phyloP scores from a whole-genome alignment of 53 echinoderm and acorn worm species.

The Mesocentrotus franciscanus region DNA sequence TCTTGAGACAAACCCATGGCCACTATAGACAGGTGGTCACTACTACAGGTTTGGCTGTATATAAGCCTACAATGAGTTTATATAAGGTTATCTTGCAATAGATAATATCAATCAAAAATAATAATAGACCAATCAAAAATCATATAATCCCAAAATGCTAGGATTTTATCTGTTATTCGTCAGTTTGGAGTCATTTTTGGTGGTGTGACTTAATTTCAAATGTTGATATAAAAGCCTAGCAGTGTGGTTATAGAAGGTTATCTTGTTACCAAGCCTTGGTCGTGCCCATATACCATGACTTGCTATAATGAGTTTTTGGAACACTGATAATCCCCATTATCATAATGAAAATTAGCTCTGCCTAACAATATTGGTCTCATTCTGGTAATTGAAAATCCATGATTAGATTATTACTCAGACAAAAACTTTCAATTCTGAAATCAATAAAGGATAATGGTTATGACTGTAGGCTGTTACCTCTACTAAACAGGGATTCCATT shows the following conservation, averaged over 20 bases:
- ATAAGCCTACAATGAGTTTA: too few relatives aligned
- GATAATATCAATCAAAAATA: too few relatives aligned
- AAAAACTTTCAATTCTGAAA: background rate
- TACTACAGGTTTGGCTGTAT: too few relatives aligned
- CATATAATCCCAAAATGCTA: background rate
- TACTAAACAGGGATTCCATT: background rate
- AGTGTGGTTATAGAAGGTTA: background rate
- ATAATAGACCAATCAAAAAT: too few relatives aligned
- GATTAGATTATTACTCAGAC: background rate
- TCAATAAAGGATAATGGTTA: background rate
- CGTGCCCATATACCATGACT: background rate
- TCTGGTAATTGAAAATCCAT: conserved; percentile 7
- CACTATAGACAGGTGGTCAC: too few relatives aligned
- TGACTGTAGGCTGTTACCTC: background rate
- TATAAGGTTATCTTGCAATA: too few relatives aligned
- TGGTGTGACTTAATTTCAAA: background rate
- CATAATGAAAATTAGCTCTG: background rate
- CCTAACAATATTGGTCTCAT: background rate
- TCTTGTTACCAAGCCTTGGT: background rate
- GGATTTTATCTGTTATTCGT: background rate
- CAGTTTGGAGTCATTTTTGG: background rate
- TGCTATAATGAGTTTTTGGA: background rate
- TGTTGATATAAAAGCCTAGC: background rate
- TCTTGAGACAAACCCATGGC: too few relatives aligned
- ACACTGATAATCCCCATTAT: background rate